Evolutionary conservation across 2,888 invertebrate species (phyloP).

Genomic region (Cryptophagus acutangulus): DNA sequence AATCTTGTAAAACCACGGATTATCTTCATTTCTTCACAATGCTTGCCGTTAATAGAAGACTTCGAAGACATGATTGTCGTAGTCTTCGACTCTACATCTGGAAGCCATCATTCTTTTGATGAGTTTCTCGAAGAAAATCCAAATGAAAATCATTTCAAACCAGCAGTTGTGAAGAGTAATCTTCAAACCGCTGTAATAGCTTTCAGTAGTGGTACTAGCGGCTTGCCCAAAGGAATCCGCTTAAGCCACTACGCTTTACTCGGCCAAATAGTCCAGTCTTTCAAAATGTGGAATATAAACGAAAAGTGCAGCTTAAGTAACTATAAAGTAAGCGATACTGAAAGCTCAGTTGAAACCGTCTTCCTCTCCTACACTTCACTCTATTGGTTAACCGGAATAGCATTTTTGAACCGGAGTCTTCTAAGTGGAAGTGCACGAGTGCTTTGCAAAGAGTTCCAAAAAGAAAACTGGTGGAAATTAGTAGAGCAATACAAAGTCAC

Average conservation of each 20-base stretch:
- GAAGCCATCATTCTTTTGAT: slow-evolving; percentile 20
- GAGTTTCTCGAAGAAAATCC: slow-evolving; percentile 20
- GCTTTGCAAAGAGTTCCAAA: slow-evolving; percentile 14
- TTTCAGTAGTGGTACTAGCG: slow-evolving; percentile 40
- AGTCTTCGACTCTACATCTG: slow-evolving; percentile 29
- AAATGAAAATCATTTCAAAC: slow-evolving; percentile 28
- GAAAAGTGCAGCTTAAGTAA: neutral
- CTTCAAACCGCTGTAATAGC: slow-evolving; percentile 30
- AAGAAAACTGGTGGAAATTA: slow-evolving; percentile 10
- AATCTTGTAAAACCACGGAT: slow-evolving; percentile 21
- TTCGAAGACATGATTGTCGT: slow-evolving; percentile 27
- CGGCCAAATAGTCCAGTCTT: neutral
- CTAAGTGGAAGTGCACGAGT: slow-evolving; percentile 10
- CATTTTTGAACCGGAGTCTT: slow-evolving; percentile 1
- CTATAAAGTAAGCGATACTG: neutral
- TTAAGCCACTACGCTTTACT: slow-evolving; percentile 19
- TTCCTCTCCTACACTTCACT: slow-evolving; percentile 10
- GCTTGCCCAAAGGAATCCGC: slow-evolving; percentile 36
- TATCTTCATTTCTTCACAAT: slow-evolving; percentile 20
- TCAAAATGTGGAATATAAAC: neutral
- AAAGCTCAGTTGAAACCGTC: too few species aligned
- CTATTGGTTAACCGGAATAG: slow-evolving; percentile 14
- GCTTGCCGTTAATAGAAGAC: slow-evolving; percentile 18
- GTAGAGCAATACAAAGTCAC: slow-evolving; percentile 21
- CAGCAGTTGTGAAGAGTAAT: slow-evolving; percentile 17